A percentile compares a stretch with the other conserved stretches of the same genome.
Conservation (phyloP, 2,888 invertebrate species). For the Caenorhabditis imperialis region DNA sequence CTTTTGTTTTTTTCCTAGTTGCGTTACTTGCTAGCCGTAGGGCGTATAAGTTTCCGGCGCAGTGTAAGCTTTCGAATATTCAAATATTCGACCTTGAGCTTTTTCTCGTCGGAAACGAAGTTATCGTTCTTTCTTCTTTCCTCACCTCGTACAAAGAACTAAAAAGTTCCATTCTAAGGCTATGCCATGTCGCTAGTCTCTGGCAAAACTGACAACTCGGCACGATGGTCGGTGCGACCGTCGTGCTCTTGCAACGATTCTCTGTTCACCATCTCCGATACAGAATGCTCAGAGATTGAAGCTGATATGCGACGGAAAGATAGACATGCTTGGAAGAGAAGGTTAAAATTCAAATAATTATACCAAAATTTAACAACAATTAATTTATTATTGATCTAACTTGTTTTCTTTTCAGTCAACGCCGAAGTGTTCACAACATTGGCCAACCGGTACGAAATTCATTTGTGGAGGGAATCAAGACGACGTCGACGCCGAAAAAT, state of each 20-base stretch:
- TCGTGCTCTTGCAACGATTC: constrained; percentile 61
- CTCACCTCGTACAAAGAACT: not conserved
- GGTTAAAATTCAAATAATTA: constrained; percentile 12
- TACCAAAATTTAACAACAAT: not conserved
- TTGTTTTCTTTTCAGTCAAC: constrained; percentile 52
- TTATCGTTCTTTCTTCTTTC: not conserved
- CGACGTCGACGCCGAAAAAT: constrained; percentile 50
- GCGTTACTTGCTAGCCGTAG: too few relatives aligned
- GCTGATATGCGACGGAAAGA: constrained; percentile 30
- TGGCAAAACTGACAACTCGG: constrained; percentile 45
- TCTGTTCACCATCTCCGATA: constrained; percentile 58
- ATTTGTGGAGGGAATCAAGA: constrained; percentile 47
- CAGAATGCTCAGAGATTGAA: constrained; percentile 55
- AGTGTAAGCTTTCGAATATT: too few relatives aligned
- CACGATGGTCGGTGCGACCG: constrained; percentile 51
- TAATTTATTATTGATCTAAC: not conserved
- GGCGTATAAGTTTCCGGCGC: too few relatives aligned
- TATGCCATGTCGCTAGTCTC: constrained; percentile 46
- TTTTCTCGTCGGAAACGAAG: not conserved
- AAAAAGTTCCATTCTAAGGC: constrained; percentile 3
- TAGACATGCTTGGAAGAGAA: constrained; percentile 41
- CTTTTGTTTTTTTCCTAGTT: constrained; percentile 3
- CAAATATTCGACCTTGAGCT: constrained; percentile 8
- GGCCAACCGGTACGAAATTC: constrained; percentile 29
- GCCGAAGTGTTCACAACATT: constrained; percentile 54